Conservation (phyloP, 2,888 invertebrate species). For the Rhagonycha lutea region DNA sequence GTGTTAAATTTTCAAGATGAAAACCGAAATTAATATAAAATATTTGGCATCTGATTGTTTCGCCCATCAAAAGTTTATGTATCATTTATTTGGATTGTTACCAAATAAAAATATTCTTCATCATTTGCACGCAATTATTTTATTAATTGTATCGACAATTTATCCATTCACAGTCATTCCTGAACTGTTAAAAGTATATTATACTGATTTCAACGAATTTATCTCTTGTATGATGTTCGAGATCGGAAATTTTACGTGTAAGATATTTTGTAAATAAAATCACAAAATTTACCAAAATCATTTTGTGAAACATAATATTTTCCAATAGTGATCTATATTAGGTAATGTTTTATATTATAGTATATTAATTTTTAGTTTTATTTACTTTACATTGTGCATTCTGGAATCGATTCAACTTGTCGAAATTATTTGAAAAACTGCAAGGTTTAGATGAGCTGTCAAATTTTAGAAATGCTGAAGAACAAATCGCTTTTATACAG, state of each 20-base stretch:
- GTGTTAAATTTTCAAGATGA: neutral
- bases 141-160: neutral
- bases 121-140: neutral
- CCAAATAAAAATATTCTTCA: neutral
- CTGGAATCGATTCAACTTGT: neutral
- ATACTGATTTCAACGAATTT: neutral
- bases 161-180: neutral
- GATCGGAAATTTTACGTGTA: neutral
- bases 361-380: neutral
- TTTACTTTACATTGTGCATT: neutral
- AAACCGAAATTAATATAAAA: neutral
- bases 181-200: neutral
- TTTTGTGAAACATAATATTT: no score
- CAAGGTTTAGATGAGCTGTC: neutral
- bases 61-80: neutral
- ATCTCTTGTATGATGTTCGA: neutral
- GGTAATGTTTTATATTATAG: no score
- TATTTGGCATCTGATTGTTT: no score
- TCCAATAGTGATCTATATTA: no score
- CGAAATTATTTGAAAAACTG: neutral
- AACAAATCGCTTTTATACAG: neutral
- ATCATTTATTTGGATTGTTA: neutral
- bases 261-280: neutral
- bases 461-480: no score
- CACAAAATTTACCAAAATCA: no score